These are phyloP conservation scores for Morpho helenor DNA, from an alignment of 2,888 invertebrate species.

Conservation along the genomic window DNA sequence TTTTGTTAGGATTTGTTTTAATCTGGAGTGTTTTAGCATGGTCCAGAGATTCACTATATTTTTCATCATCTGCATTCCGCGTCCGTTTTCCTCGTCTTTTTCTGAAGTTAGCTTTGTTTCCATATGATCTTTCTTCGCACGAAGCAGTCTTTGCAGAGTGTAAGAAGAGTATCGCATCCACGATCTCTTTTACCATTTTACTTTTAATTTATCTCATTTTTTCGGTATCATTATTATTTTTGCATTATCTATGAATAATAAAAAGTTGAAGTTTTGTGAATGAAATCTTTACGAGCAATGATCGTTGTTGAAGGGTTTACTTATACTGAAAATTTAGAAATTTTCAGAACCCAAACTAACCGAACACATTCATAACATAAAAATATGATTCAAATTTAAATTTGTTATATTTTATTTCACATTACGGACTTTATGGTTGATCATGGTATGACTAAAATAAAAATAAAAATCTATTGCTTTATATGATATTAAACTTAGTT, in stretches of 20 bases:
- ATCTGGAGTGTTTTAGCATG: slow-evolving; percentile 66
- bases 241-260: slow-evolving; percentile 19
- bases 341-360: too few relatives aligned
- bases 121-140: slow-evolving; percentile 43
- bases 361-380: too few relatives aligned
- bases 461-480: too few relatives aligned
- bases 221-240: slow-evolving; percentile 34
- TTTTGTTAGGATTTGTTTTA: slow-evolving; percentile 41
- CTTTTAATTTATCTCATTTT: slow-evolving; percentile 57
- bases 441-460: too few relatives aligned
- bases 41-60: slow-evolving; percentile 53
- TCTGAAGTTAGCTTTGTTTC: slow-evolving; percentile 44
- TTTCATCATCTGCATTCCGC: slow-evolving; percentile 31
- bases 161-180: slow-evolving; percentile 61
- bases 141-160: slow-evolving; percentile 39
- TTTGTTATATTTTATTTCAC: too few relatives aligned
- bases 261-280: neutral
- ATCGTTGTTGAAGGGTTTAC: slow-evolving; percentile 6
- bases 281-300: slow-evolving; percentile 10
- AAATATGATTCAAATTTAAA: too few relatives aligned
- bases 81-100: slow-evolving; percentile 37
- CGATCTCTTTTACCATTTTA: slow-evolving; percentile 72
- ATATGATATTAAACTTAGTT: too few relatives aligned
- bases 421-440: too few relatives aligned
- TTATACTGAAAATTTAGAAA: neutral